Base-by-base conservation (phyloP, 2,888 invertebrate species). In the Griposia aprilina region DNA sequence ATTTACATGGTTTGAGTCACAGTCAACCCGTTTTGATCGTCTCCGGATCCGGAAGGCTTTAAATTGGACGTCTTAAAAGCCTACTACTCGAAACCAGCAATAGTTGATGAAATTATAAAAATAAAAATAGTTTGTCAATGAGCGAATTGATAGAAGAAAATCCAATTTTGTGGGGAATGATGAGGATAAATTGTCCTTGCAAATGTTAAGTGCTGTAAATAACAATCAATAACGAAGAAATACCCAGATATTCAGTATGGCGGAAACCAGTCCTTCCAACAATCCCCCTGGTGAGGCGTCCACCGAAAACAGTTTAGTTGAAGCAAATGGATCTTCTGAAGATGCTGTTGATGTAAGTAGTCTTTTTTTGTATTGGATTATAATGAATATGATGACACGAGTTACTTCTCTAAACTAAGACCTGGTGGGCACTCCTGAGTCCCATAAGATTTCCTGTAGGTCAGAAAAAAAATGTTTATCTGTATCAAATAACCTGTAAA, bases 291-390 rank as follows among this genome's bases (percentile, higher is more conserved):
- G 87, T 62, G 91, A 93, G 80, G 92, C 91, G 84, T 91, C 92
- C 76, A 78, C 80, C 52, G 87, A 88, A 88, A 89, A 89, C 63
- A 84, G 85, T 76, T 48, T 89, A 82, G 88, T 90, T 84, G 92
- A 91, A 76, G 87, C 91, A 80, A 89, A 85, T 89, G 91, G 78
- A 79, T 81, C 89, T 82, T 73, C 90, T 75, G 91, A 91, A 81
- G 93, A 92, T 82, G 92, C 91, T 88, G 92, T 94, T 79, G 94
- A 95, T 92, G 95, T 95, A 92, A 93, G 95, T 86, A 63, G 52
- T 62, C 6, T 73, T 60, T 57, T 60, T 66, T 71, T 65, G 20
- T 45, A 55, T 26, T 50, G 13, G 13, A 50, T 20, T 69, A 48
- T 26, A 36, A 20, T 26, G 4, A 65, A 30, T 59, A 41, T 20